Evolutionary conservation across 1,140 invertebrate species (phyloP), one percentile per base, ranked within the genome.

Genomic region (Phenacoccus solenopsis): DNA sequence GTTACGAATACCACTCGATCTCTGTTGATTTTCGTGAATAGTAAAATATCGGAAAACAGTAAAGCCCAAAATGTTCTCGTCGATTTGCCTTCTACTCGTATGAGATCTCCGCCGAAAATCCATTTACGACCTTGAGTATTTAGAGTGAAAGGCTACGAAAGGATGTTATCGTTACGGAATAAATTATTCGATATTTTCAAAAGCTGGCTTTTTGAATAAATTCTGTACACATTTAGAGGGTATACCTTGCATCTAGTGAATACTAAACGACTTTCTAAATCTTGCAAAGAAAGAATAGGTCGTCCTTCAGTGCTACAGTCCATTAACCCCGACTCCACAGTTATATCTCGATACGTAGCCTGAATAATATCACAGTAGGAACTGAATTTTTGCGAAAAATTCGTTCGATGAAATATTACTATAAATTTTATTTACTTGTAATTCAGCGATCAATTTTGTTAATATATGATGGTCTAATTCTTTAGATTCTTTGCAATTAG

Each of bases 211-310:
- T n/a, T n/a, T 10, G 35, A 10, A 49, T n/a, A 10, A 49, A 10
- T 49, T 12, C 35, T 49, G 10, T 49, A n/a, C 10, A n/a, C n/a
- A n/a, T n/a, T n/a, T n/a, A n/a, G n/a, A n/a, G n/a, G n/a, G n/a
- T n/a, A n/a, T n/a, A 84, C 85, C 81, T 90, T 91, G 82, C 90
- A 92, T 78, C 89, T 86, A 73, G 90, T 91, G 79, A 92, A 92
- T 71, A 92, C 90, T 74, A 92, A 82, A 73, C 90, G 81, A 74
- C 88, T 90, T 78, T 92, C 90, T 57, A 92, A 81, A 76, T 92
- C 90, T 77, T 90, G 88, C 27, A 92, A 81, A 35, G 88, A 90
- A 1, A 92, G 77, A 28, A 92, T 75, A 0, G 89, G 90, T 74
- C 87, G 83, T 0, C 90, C 90, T 74, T 91, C 89, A 9, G 88